These are phyloP conservation scores for Myoxocephalus aenaeus DNA, from an alignment of 2,797 vertebrate species.

Conservation along the genomic window DNA sequence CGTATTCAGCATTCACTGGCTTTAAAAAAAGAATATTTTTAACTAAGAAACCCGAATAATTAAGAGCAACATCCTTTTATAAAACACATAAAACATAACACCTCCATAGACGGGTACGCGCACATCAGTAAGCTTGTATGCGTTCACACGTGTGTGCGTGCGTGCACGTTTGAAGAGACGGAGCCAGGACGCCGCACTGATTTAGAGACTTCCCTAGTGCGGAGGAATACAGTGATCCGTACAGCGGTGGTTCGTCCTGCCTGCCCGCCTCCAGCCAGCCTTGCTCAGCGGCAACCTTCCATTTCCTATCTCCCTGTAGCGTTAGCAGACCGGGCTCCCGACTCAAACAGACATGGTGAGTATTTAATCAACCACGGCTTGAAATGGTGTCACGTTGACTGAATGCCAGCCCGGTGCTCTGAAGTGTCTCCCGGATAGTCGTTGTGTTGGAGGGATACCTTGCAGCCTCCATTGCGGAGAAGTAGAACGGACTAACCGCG, in stretches of 20 bases:
- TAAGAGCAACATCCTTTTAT: not conserved
- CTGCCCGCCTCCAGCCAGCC: constrained; percentile 56
- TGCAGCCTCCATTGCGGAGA: not conserved
- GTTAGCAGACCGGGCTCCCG: constrained; percentile 31
- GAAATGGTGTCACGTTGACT: not conserved
- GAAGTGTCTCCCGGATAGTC: not conserved
- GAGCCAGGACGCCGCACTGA: constrained; percentile 38
- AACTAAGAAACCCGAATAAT: not conserved
- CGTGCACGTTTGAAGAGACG: not conserved
- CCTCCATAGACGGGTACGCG: not conserved
- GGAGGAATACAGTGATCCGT: constrained; percentile 78
- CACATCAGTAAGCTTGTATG: not conserved
- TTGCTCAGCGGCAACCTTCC: constrained; percentile 62
- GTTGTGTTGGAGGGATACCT: not conserved
- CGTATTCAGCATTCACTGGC: too few species aligned
- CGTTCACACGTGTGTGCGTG: not conserved
- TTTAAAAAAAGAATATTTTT: too few species aligned
- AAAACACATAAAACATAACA: not conserved
- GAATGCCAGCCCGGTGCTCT: accelerated
- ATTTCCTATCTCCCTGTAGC: constrained; percentile 69
- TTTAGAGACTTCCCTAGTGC: constrained; percentile 50
- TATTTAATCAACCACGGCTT: constrained; percentile 8
- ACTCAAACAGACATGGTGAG: constrained; percentile 75
- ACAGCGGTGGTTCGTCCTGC: constrained; percentile 56
- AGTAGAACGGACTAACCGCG: not conserved